These are phyloP conservation scores for Hippocampus comes DNA, from an alignment of 2,113 vertebrate species.

Conservation along the genomic window DNA sequence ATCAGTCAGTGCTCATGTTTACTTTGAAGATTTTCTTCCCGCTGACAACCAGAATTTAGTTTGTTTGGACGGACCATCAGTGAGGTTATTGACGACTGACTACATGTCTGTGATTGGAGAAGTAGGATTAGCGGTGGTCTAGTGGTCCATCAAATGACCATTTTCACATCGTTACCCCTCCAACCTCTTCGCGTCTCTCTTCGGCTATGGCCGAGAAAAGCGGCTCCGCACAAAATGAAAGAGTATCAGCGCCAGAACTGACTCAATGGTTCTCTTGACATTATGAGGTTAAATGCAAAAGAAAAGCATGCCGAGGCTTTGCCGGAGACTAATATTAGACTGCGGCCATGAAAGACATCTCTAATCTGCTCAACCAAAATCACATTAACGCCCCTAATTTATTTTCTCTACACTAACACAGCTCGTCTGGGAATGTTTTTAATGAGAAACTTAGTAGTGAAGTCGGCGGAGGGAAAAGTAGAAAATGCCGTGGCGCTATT, in stretches of 20 bases:
- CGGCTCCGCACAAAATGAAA: constrained; percentile 44
- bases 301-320: constrained; percentile 70
- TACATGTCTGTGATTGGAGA: constrained; percentile 34
- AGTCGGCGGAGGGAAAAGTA: constrained; percentile 9
- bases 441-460: constrained; percentile 56
- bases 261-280: constrained; percentile 69
- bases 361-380: constrained; percentile 76
- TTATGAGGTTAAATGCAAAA: constrained; percentile 77
- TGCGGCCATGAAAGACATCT: constrained; percentile 76
- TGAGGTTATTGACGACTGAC: constrained; percentile 36
- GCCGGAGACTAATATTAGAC: constrained; percentile 71
- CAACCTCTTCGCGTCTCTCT: constrained; percentile 20
- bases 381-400: constrained; percentile 73
- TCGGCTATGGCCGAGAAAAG: constrained; percentile 34
- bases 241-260: constrained; percentile 57
- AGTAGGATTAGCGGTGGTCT: neutral
- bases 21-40: constrained; percentile 50
- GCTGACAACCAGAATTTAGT: constrained; percentile 38
- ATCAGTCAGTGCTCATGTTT: constrained; percentile 59
- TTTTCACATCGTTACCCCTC: constrained; percentile 17
- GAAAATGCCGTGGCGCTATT: neutral
- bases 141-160: constrained; percentile 21
- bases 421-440: constrained; percentile 58
- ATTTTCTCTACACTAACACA: constrained; percentile 65
- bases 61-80: constrained; percentile 46